Evolutionary conservation across 2,797 vertebrate genomes (phyloP), one percentile per base, ranked within the genome.

Genomic region (Danio tinwini): DNA sequence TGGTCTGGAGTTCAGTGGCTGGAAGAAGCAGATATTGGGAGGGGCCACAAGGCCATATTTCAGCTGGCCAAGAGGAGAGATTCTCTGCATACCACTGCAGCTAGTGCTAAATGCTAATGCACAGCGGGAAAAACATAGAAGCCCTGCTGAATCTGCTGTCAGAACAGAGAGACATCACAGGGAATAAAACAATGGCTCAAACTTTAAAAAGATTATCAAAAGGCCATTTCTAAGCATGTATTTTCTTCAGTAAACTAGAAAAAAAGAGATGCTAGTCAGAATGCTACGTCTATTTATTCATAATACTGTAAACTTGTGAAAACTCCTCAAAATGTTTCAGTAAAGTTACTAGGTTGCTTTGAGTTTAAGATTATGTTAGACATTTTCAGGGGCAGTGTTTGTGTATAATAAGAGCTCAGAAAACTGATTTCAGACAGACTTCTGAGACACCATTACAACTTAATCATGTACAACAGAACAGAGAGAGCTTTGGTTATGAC

Each of bases 1-100:
- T 53, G 70, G 56, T 73, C 45, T 19, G 6, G 70, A 74, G 62
- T 61, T 68, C 42, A 53, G 47, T 17, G 16, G 47, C 56, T 78
- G 47, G 42, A 45, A 55, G 70, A 69, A 29, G 67, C 50, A 67
- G 53, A 59, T 61, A 52, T 52, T 12, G 76, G 83, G 80, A 56
- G 80, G 80, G 70, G 83, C 76, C 58, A 74, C 45, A 71, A 50
- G 69, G 71, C 76, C 71, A 70, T 62, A 65, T 78, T 78, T 77
- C 70, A 56, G 70, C 63, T 47, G 78, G 83, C 85, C 85, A 85
- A 82, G 78, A 80, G 72, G 76, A 83, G n/a, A 64, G 52, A 67
- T 68, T 74, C 85, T 40, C 56, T 47, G 64, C 80, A 81, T 84
- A 70, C 79, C 80, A 78, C 42, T 45, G 29, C 2, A 67, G 75